phyloP scores from a whole-genome alignment of 2,888 invertebrate species.

The Archaeoteleia sp. region DNA sequence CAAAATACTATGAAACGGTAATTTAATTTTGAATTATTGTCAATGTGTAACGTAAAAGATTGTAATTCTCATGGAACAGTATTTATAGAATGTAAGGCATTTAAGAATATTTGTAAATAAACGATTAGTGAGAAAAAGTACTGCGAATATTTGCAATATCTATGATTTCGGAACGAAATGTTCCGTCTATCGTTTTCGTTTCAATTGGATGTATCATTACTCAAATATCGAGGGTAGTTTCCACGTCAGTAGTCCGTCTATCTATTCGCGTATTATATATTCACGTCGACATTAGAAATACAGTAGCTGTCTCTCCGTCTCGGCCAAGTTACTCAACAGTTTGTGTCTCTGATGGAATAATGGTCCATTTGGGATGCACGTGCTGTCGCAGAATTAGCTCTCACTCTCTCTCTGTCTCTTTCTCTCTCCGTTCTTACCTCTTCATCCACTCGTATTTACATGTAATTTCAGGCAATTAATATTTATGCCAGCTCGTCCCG shows the following conservation, averaged over 20 bases:
- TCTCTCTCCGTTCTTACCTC: slow-evolving; percentile 34
- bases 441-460: slow-evolving; percentile 68
- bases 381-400: slow-evolving; percentile 64
- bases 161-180: not conserved
- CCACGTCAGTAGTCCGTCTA: slow-evolving; percentile 34
- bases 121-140: too few relatives aligned
- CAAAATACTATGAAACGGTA: slow-evolving; percentile 12
- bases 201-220: slow-evolving; percentile 20
- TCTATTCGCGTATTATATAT: slow-evolving; percentile 47
- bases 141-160: too few relatives aligned
- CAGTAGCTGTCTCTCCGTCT: slow-evolving; percentile 57
- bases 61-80: too few relatives aligned
- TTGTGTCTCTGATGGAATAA: slow-evolving; percentile 72
- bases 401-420: slow-evolving; percentile 43
- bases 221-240: slow-evolving; percentile 30
- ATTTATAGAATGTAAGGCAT: too few relatives aligned
- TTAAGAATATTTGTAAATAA: too few relatives aligned
- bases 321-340: slow-evolving; percentile 71
- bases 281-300: slow-evolving; percentile 50
- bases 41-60: too few relatives aligned
- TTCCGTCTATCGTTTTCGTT: not conserved
- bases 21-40: too few relatives aligned
- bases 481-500: slow-evolving; percentile 66
- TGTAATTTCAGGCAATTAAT: slow-evolving; percentile 72
- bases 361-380: slow-evolving; percentile 73